Percentiles rank a stretch among this genome's conserved stretches.
Conservation (phyloP, 2,888 invertebrate genomes). For the Yponomeuta sedellus region DNA sequence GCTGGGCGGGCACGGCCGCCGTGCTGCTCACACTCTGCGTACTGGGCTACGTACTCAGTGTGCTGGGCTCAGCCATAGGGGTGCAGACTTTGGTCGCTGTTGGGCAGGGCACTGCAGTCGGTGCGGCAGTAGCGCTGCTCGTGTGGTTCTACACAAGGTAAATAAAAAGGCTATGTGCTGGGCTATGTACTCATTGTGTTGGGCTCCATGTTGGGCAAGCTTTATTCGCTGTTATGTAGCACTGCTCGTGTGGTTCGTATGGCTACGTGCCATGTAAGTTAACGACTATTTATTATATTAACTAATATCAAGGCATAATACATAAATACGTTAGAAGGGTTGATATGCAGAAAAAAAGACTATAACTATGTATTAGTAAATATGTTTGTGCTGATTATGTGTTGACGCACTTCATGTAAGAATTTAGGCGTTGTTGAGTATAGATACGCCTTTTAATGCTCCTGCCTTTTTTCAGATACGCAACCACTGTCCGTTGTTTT, state of each 20-base stretch:
- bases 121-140: conserved; percentile 83
- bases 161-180: conserved; percentile 53
- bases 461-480: too few species aligned
- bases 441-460: too few species aligned
- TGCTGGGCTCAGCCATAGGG: conserved; percentile 85
- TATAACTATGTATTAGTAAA: too few species aligned
- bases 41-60: conserved; percentile 88
- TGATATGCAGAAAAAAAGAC: too few species aligned
- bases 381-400: conserved; percentile 79
- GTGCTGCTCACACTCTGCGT: conserved; percentile 90
- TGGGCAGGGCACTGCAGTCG: conserved; percentile 84
- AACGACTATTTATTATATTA: too few species aligned
- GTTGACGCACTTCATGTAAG: neutral
- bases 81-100: conserved; percentile 85
- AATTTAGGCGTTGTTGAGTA: too few species aligned
- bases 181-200: conserved; percentile 90
- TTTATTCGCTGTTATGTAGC: conserved; percentile 85
- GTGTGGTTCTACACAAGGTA: conserved; percentile 94
- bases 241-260: conserved; percentile 87
- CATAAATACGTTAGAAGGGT: too few species aligned
- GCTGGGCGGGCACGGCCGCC: conserved; percentile 94
- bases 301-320: too few species aligned
- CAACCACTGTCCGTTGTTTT: neutral
- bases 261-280: too few species aligned
- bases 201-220: conserved; percentile 85